A percentile compares a stretch with the other conserved stretches of the same genome.
These are phyloP conservation scores for Syngnathoides biaculeatus DNA, from an alignment of 2,113 vertebrate genomes.

Conservation along the genomic window DNA sequence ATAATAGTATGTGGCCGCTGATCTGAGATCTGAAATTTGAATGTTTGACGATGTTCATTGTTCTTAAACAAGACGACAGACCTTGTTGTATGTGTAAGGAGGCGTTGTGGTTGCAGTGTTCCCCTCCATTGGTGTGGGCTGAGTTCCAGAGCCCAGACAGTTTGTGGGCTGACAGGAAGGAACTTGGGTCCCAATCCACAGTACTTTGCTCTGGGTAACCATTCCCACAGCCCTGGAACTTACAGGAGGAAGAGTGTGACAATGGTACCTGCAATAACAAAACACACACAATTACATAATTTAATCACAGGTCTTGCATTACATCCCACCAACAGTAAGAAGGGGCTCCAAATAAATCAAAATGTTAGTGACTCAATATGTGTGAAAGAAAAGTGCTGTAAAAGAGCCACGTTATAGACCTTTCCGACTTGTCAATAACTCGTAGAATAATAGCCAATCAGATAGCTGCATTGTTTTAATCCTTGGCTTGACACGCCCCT, in stretches of 20 bases:
- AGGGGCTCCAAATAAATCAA: background rate
- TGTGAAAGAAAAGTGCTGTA: background rate
- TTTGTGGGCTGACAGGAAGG: slow-evolving; percentile 97
- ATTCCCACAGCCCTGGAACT: slow-evolving; percentile 79
- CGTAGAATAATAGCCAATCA: too few species aligned
- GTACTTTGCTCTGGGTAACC: slow-evolving; percentile 86
- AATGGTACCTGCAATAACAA: slow-evolving; percentile 73
- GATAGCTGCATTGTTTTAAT: too few species aligned
- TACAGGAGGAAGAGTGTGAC: slow-evolving; percentile 91
- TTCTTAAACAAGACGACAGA: slow-evolving; percentile 58
- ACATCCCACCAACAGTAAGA: background rate
- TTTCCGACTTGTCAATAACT: too few species aligned
- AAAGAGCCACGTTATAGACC: too few species aligned
- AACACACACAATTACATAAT: background rate
- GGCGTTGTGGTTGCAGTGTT: slow-evolving; percentile 80
- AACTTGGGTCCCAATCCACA: slow-evolving; percentile 98
- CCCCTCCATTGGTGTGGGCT: slow-evolving; percentile 82
- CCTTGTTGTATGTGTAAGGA: slow-evolving; percentile 81
- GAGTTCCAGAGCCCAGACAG: slow-evolving; percentile 98
- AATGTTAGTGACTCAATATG: background rate
- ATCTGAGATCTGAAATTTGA: background rate
- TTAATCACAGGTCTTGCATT: slow-evolving; percentile 19
- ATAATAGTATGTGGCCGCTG: background rate
- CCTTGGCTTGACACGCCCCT: too few species aligned
- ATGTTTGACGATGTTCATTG: background rate